A percentile compares a stretch with the other conserved stretches of the same genome.
phyloP scores from a whole-genome alignment of 2,888 invertebrate genomes.

The Ophion costatus region DNA sequence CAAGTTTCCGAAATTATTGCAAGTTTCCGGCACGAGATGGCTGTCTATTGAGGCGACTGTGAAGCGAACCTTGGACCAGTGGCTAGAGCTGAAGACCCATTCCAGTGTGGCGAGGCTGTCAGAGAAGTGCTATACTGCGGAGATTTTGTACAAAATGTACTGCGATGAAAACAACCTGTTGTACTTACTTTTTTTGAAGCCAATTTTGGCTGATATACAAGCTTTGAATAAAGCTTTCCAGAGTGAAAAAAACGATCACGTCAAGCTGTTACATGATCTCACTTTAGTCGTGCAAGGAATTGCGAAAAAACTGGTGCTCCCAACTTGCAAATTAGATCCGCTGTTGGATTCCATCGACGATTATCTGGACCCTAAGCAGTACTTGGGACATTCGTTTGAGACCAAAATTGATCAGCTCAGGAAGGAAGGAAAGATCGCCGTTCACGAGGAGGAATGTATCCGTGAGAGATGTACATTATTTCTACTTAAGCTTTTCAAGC shows the following conservation, averaged over 20 bases:
- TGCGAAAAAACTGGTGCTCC: too few species aligned
- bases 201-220: too few species aligned
- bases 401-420: constrained; percentile 49
- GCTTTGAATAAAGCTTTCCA: too few species aligned
- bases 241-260: too few species aligned
- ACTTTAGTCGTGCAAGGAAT: too few species aligned
- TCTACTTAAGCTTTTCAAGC: constrained; percentile 51
- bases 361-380: constrained; percentile 60
- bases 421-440: constrained; percentile 7
- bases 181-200: too few species aligned
- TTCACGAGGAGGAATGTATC: constrained; percentile 28
- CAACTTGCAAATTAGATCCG: constrained; percentile 37
- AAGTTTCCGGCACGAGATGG: too few species aligned
- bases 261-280: too few species aligned
- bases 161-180: constrained; percentile 46
- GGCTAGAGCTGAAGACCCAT: too few species aligned
- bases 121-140: constrained; percentile 76
- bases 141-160: constrained; percentile 74
- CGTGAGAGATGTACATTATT: constrained; percentile 57
- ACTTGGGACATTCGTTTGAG: constrained; percentile 26
- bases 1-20: constrained; percentile 68
- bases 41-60: too few species aligned
- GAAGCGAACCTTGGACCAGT: too few species aligned
- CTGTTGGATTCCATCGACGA: constrained; percentile 46
- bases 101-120: neutral